These are phyloP conservation scores for Xanthorhoe spadicearia DNA, from an alignment of 2,888 invertebrate genomes.

Conservation along the genomic window DNA sequence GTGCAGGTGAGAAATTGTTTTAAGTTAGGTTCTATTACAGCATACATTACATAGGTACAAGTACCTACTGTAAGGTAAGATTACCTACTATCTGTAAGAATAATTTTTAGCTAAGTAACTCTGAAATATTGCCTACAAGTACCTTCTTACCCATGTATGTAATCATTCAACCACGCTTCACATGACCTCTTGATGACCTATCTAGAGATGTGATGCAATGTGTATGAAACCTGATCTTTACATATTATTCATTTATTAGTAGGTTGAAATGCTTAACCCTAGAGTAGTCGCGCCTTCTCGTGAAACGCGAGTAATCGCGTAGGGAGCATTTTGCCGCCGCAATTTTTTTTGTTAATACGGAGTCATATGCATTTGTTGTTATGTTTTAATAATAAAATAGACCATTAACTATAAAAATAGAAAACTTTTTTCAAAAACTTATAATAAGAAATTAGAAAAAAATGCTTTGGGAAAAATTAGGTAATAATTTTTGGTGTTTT, in stretches of 20 bases:
- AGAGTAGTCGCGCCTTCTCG: no score
- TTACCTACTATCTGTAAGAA: not conserved
- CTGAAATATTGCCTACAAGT: not conserved
- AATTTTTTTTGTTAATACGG: no score
- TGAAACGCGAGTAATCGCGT: no score
- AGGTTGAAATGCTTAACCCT: not conserved
- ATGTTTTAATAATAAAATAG: no score
- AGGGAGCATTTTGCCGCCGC: no score
- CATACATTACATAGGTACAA: not conserved
- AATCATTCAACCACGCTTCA: not conserved
- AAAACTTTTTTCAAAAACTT: no score
- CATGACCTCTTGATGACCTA: slow-evolving; percentile 15
- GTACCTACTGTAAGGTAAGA: no score
- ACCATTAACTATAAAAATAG: no score
- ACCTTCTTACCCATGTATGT: slow-evolving; percentile 1
- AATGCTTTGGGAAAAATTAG: no score
- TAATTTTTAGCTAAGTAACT: not conserved
- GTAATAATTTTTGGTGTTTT: no score
- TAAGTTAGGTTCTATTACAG: not conserved
- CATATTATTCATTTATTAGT: not conserved
- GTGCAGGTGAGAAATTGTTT: slow-evolving; percentile 51
- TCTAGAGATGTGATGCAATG: slow-evolving; percentile 13
- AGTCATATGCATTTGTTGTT: no score
- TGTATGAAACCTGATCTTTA: not conserved
- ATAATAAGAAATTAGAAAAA: no score